phyloP scores from a whole-genome alignment of 1,140 invertebrate genomes.

The Cardiocondyla obscurior region DNA sequence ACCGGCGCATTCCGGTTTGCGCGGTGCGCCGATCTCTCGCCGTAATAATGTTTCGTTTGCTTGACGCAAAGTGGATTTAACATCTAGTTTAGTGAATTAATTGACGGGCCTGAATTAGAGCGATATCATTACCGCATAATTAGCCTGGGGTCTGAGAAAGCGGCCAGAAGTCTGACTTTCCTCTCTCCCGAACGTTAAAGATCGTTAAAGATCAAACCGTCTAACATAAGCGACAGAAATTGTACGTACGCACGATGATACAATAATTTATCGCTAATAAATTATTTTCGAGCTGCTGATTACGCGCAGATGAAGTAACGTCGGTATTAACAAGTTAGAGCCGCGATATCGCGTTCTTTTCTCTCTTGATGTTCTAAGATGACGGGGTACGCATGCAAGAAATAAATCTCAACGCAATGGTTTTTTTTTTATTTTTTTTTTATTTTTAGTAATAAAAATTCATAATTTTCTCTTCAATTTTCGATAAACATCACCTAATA shows the following conservation, averaged over 20 bases:
- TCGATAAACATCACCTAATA: slow-evolving; percentile 81
- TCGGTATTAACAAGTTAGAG: background rate
- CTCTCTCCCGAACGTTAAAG: background rate
- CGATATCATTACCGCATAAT: slow-evolving; percentile 3
- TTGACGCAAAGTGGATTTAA: slow-evolving; percentile 12
- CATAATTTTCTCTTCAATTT: slow-evolving; percentile 81
- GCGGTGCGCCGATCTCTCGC: background rate
- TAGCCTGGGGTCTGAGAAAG: background rate
- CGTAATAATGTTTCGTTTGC: slow-evolving; percentile 4
- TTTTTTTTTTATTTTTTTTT: no score
- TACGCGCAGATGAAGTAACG: slow-evolving; percentile 10
- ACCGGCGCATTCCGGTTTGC: background rate
- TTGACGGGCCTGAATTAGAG: background rate
- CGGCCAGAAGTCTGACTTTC: background rate
- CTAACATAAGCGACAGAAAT: background rate
- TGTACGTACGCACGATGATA: background rate
- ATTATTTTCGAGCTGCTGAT: slow-evolving; percentile 37
- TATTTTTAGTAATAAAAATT: slow-evolving; percentile 81
- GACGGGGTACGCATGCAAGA: slow-evolving; percentile 11
- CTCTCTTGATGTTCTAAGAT: background rate
- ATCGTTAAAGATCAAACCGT: no score
- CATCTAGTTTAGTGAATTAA: background rate
- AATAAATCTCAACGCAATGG: slow-evolving; percentile 55
- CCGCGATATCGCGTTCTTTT: background rate
- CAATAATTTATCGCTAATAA: slow-evolving; percentile 58